Evolutionary conservation across 2,888 invertebrate genomes (phyloP).

Genomic region (Agrotis exclamationis): DNA sequence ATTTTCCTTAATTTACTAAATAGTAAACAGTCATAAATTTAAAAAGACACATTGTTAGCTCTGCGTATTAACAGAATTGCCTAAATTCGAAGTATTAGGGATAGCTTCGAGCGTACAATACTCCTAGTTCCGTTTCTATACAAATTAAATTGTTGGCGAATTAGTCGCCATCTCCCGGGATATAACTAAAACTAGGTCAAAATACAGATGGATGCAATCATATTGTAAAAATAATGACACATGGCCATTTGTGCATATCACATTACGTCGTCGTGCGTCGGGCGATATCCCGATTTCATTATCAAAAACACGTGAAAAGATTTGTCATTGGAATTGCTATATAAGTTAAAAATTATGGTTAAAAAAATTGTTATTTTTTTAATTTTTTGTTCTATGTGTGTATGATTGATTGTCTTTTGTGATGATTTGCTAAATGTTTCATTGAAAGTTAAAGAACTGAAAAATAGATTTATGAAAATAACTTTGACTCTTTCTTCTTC

Average conservation of each 20-base stretch:
- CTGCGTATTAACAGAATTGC: too few species aligned
- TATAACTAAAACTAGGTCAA: conserved; percentile 2
- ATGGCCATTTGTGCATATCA: conserved; percentile 40
- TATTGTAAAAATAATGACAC: conserved; percentile 8
- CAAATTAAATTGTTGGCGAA: not conserved
- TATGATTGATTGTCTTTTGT: not conserved
- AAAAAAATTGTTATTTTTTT: not conserved
- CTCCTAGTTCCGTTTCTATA: not conserved
- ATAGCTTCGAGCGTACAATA: not conserved
- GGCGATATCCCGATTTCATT: not conserved
- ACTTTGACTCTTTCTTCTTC: not conserved
- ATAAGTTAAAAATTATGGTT: not conserved
- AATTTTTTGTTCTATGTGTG: too few species aligned
- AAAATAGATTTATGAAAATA: not conserved
- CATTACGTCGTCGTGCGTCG: conserved; percentile 14
- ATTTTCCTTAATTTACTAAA: too few species aligned
- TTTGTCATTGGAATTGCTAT: not conserved
- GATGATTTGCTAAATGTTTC: not conserved
- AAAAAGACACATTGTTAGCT: too few species aligned
- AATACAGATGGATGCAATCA: conserved; percentile 19
- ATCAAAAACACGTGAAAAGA: not conserved
- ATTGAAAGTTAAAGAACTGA: not conserved
- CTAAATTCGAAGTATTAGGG: too few species aligned
- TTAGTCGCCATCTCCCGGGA: conserved; percentile 5
- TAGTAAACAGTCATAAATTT: too few species aligned